Evolutionary conservation across 2,113 vertebrate genomes (phyloP).

Genomic region (Heterotilapia buettikoferi): DNA sequence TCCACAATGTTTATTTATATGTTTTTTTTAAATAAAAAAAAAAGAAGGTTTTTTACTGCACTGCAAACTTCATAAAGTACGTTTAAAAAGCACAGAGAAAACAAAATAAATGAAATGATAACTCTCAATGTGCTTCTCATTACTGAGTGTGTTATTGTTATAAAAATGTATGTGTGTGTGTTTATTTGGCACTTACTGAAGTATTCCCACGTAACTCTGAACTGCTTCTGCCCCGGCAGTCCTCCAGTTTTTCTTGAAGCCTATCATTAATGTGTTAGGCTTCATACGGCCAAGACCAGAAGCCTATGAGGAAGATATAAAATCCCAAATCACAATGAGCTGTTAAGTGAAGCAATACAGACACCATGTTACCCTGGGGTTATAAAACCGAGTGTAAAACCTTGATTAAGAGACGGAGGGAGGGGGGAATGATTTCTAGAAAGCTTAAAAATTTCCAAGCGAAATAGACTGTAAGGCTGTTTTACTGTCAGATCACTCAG

Average conservation of each 20-base stretch:
- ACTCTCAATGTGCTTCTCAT: not conserved
- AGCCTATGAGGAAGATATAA: constrained; percentile 66
- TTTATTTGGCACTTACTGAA: constrained; percentile 83
- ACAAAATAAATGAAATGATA: not conserved
- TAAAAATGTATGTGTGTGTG: not conserved
- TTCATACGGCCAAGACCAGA: constrained; percentile 92
- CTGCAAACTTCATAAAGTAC: not conserved
- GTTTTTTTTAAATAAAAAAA: too few relatives aligned
- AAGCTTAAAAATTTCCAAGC: not conserved
- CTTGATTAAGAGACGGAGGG: not conserved
- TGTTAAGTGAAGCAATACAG: not conserved
- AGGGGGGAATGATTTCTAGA: not conserved
- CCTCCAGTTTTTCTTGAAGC: constrained; percentile 93
- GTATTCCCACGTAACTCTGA: constrained; percentile 85
- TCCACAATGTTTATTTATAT: not conserved
- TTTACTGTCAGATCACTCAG: constrained; percentile 31
- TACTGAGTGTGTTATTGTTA: not conserved
- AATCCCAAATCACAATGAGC: not conserved
- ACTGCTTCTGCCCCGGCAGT: constrained; percentile 67
- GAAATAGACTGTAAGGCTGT: not conserved
- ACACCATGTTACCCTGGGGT: not conserved
- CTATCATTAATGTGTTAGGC: constrained; percentile 91
- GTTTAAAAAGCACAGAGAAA: not conserved
- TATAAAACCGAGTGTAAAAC: not conserved
- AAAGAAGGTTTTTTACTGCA: not conserved